Base-by-base conservation (phyloP, 2,113 vertebrate species). In the Erpornis zantholeuca region DNA sequence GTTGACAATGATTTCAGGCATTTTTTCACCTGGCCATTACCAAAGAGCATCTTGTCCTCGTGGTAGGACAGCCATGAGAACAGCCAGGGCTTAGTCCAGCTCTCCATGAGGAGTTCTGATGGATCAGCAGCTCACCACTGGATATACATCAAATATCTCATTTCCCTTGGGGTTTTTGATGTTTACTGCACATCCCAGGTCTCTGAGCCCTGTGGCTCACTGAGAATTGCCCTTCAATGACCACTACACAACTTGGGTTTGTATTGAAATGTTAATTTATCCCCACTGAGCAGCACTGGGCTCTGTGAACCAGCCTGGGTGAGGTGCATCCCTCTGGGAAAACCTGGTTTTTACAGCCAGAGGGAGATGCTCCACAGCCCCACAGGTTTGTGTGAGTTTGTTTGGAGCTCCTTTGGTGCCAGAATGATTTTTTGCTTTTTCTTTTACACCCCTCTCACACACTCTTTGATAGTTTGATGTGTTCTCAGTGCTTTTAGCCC, bases 181-280 rank as follows among this genome's bases (percentile, higher is more conserved):
- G 15, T 24, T 70, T 6, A 4, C 6, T 28, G 59, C 15, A 28
- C 36, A 3, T 35, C 14, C n/a, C 36, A 15, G 2, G 0, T 16
- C 76, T 44, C 38, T 14, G 47, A 70, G 60, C 33, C 9, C 38
- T 66, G 85, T 35, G 56, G 61, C 75, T 91, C 53, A 47, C 53
- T 8, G 9, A 45, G 45, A 52, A 9, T 54, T 11, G 14, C 33
- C 63, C 35, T 23, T 15, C 45, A 42, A 0, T 12, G 40, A 27
- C 23, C 35, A 28, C 40, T 4, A 0, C 2, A 1, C 18, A 2
- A 5, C 23, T 11, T 8, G 15, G 12, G 14, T 40, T 47, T 27
- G 12, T 1, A 6, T 1, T 4, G 64, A 70, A 56, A 65, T 29
- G n/a, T 31, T 23, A 1, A 10, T 82, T 47, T 40, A 31, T 60